Evolutionary conservation across 2,113 vertebrate genomes (phyloP).

Genomic region (Zosterops lateralis): DNA sequence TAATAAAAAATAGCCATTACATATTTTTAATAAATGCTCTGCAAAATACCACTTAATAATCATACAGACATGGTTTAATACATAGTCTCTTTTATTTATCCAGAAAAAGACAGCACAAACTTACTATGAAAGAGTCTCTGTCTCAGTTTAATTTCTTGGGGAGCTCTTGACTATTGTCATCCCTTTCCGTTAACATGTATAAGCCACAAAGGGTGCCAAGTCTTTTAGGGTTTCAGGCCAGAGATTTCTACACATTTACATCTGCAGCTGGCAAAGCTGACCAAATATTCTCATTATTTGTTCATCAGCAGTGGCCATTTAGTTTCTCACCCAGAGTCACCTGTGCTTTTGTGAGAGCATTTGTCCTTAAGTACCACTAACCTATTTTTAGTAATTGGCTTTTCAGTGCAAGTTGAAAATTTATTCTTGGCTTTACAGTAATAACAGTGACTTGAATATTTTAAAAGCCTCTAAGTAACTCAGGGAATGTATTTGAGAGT

Average conservation of each 20-base stretch:
- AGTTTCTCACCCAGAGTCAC: neutral
- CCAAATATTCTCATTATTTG: neutral
- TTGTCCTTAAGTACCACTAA: neutral
- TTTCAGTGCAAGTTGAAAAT: neutral
- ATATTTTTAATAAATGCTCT: neutral
- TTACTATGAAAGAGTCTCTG: neutral
- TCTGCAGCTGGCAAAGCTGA: neutral
- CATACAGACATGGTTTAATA: neutral
- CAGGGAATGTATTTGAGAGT: neutral
- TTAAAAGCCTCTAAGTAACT: slow-evolving; percentile 3
- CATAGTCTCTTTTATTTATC: neutral
- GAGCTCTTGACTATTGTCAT: neutral
- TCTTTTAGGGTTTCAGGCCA: neutral
- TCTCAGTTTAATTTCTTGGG: neutral
- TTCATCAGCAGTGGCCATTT: neutral
- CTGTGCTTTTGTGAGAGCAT: neutral
- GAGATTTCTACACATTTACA: neutral
- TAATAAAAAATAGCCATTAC: neutral
- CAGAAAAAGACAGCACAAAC: neutral
- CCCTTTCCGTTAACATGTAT: neutral
- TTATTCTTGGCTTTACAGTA: slow-evolving; percentile 3
- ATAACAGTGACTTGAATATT: neutral
- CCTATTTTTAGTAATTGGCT: neutral
- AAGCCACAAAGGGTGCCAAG: neutral
- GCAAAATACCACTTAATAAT: neutral